phyloP scores from a whole-genome alignment of 2,113 vertebrate genomes.

The Cyprinodon variegatus region DNA sequence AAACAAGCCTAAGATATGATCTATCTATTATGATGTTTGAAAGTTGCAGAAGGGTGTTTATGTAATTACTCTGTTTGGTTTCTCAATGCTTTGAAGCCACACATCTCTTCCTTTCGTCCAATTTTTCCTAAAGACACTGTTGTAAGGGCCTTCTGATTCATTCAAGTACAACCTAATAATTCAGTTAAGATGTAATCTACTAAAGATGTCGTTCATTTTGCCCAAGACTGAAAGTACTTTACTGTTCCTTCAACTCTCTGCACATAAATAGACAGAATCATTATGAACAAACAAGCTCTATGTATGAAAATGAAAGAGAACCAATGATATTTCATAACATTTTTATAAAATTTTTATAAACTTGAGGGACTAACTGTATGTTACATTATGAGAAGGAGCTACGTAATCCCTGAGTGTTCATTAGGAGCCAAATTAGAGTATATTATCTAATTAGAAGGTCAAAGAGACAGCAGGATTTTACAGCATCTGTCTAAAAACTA shows the following conservation, averaged over 20 bases:
- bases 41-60: no score
- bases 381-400: no score
- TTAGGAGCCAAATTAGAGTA: neutral
- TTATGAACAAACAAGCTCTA: neutral
- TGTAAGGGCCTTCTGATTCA: no score
- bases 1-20: no score
- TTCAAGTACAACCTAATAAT: no score
- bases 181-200: no score
- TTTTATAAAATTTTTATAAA: neutral
- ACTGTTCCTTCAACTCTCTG: no score
- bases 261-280: neutral
- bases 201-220: neutral
- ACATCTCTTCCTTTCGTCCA: no score
- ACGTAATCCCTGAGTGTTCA: neutral
- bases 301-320: neutral
- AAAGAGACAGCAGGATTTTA: neutral
- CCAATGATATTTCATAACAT: neutral
- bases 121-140: no score
- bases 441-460: neutral
- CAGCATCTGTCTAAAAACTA: neutral
- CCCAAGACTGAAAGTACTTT: neutral
- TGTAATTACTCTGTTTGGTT: no score
- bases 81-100: no score
- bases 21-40: no score
- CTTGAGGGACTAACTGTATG: neutral